These are phyloP conservation scores for Silurus asotus DNA, from an alignment of 2,113 vertebrate species.

Conservation along the genomic window DNA sequence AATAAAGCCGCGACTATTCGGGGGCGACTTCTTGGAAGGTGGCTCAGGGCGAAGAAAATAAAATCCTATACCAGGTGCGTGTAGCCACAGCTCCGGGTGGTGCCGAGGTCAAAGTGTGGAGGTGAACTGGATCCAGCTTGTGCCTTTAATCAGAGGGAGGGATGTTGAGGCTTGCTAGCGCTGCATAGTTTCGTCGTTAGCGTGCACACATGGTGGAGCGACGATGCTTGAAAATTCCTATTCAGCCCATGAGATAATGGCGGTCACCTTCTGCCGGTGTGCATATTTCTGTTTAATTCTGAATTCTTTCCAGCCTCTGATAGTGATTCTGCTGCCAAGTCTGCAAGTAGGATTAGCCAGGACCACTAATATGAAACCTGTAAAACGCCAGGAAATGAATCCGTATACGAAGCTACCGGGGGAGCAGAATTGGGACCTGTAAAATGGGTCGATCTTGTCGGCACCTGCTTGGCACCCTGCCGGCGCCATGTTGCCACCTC, in stretches of 20 bases:
- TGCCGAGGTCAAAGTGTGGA: conserved; percentile 71
- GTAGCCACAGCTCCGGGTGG: conserved; percentile 60
- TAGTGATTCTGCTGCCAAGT: background rate
- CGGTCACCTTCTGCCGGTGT: background rate
- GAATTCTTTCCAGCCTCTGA: background rate
- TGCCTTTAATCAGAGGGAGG: conserved; percentile 64
- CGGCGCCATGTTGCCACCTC: conserved; percentile 36
- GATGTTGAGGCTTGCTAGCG: conserved; percentile 32
- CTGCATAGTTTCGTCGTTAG: conserved; percentile 13
- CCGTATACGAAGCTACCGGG: background rate
- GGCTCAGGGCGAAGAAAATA: conserved; percentile 62
- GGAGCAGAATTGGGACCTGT: background rate
- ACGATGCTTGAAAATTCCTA: background rate
- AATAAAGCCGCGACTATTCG: conserved; percentile 59
- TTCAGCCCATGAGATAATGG: background rate
- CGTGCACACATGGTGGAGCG: background rate
- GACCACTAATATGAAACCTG: background rate
- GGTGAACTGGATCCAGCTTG: conserved; percentile 63
- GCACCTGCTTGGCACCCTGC: conserved; percentile 25
- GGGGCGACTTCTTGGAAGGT: conserved; percentile 57
- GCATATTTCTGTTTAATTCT: background rate
- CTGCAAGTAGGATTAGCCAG: conserved; percentile 10
- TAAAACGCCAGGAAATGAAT: conserved; percentile 21
- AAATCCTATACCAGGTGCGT: conserved; percentile 70
- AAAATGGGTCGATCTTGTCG: conserved; percentile 17